phyloP scores from a whole-genome alignment of 2,888 invertebrate species.

The Hydraecia micacea region DNA sequence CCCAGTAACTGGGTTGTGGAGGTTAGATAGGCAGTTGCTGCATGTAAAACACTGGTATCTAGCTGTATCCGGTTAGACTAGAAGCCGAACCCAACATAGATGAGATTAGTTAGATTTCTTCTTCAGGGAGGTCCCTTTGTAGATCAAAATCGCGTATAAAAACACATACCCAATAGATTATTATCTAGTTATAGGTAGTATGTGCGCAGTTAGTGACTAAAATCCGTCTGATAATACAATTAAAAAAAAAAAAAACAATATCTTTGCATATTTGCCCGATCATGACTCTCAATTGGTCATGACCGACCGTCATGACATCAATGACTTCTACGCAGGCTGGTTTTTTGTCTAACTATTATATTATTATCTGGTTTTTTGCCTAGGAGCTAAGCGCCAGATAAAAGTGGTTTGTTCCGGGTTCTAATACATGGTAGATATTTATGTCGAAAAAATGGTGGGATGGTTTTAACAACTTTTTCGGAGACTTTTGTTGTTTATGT shows the following conservation, averaged over 20 bases:
- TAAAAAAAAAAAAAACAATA: not conserved
- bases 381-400: constrained; percentile 37
- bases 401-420: constrained; percentile 51
- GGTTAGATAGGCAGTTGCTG: no score
- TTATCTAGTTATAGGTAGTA: no score
- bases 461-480: not conserved
- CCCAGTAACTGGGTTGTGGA: no score
- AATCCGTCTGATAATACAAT: not conserved
- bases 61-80: no score
- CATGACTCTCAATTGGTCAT: constrained; percentile 15
- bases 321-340: constrained; percentile 10
- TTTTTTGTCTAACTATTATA: constrained; percentile 40
- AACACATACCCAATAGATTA: not conserved
- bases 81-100: no score
- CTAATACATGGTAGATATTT: not conserved
- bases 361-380: constrained; percentile 34
- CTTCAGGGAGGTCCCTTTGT: no score
- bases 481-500: not conserved
- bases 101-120: no score
- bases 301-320: constrained; percentile 29
- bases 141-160: not conserved
- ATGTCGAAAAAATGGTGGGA: not conserved
- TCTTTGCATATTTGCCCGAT: not conserved
- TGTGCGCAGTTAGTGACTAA: not conserved
- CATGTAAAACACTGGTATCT: no score